A percentile compares a stretch with the other conserved stretches of the same genome.
Evolutionary conservation across 2,797 vertebrate species (phyloP).

Genomic region (Chelon auratus): DNA sequence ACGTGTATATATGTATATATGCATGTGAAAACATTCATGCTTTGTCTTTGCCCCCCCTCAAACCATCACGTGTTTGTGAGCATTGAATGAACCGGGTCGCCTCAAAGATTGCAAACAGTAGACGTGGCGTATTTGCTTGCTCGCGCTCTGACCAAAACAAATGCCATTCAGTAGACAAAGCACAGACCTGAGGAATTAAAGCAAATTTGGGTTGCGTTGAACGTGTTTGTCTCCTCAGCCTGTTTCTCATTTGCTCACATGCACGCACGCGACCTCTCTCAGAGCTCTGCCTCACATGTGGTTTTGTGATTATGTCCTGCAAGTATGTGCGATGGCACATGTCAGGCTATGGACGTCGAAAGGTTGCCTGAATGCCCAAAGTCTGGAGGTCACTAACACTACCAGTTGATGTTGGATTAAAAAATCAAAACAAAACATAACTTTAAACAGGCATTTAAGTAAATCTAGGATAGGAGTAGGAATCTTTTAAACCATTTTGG

Average conservation of each 20-base stretch:
- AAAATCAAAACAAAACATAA: neutral
- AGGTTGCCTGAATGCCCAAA: neutral
- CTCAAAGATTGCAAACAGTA: constrained; percentile 45
- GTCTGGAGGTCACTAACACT: constrained; percentile 7
- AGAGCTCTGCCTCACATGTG: constrained; percentile 38
- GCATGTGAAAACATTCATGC: constrained; percentile 55
- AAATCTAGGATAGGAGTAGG: neutral
- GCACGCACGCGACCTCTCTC: neutral
- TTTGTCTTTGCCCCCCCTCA: constrained; percentile 6
- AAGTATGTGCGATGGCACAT: constrained; percentile 19
- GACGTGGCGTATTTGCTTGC: constrained; percentile 49
- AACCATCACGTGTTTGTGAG: constrained; percentile 18
- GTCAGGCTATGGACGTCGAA: constrained; percentile 20
- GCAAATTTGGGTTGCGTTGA: constrained; percentile 6
- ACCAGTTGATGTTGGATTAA: neutral
- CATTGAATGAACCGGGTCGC: constrained; percentile 18
- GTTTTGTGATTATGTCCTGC: constrained; percentile 52
- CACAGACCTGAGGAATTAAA: constrained; percentile 44
- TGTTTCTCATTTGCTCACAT: constrained; percentile 51
- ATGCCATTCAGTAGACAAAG: constrained; percentile 18
- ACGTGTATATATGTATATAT: too few relatives aligned
- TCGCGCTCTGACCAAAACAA: constrained; percentile 43
- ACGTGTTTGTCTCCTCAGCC: constrained; percentile 39
- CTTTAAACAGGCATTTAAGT: too few relatives aligned
- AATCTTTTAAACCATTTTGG: neutral